Evolutionary conservation across 1,140 invertebrate species (phyloP), one percentile per base, ranked within the genome.

Genomic region (Halictus rubicundus): DNA sequence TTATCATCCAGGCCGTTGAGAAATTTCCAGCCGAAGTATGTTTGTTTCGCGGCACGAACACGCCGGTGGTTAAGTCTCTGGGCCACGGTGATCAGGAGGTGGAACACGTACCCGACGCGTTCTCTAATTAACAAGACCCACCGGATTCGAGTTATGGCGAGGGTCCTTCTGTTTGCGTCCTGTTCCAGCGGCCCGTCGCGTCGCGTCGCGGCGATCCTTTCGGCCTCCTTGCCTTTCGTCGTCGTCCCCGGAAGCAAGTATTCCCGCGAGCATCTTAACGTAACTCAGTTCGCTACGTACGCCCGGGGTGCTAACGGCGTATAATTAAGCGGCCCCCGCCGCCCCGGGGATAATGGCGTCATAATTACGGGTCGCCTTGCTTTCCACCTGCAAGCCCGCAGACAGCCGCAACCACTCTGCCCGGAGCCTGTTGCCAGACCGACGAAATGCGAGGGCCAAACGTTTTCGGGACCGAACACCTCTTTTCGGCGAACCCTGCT

Each of bases 251-350:
- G 46, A 66, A 46, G 73, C 65, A 81, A 86, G 81, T 86, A 81
- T 86, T 86, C 84, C 85, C 84, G 84, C 77, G 84, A 86, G 85
- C 81, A 64, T 68, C 84, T 86, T 87, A 78, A 81, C 84, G 65
- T 87, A 84, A 87, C 79, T 87, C 85, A 68, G 72, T 80, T 79
- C 42, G 68, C 71, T 69, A 82, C 76, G 76, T 85, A 85, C 68
- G 74, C 82, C 76, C 65, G 61, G 32, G 78, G 69, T 80, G 83
- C 69, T 80, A 85, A 87, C 85, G 75, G 39, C 69, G 77, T 81
- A 74, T 87, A 87, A 87, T 87, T 87, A 87, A 87, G 72, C 78
- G 82, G 82, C 82, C 74, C 80, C 57, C 77, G 80, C n/a, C n/a
- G 86, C 85, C 39, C 42, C 32, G 66, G 59, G 65, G 77, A 85